Evolutionary conservation across 2,888 invertebrate genomes (phyloP), one percentile per base, ranked within the genome.

Genomic region (Troides aeacus): DNA sequence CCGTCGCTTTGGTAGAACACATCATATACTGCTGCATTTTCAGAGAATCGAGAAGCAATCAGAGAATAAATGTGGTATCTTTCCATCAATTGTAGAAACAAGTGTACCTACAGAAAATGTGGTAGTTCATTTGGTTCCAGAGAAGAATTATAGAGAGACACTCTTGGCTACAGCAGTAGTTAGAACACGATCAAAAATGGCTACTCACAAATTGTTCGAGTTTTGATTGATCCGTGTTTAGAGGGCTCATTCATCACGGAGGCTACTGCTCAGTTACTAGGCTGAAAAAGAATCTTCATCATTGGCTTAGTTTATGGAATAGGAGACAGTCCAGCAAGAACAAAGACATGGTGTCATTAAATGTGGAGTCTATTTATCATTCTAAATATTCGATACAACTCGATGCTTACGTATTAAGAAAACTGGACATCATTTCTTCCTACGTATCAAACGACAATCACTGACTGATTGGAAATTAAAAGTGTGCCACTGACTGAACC

Each of bases 341-440:
- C 24, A 61, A 61, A 61, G 30, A n/a, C n/a, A n/a, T 39, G 61
- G 61, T 61, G 7, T 30, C 6, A 12, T 36, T 39, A n/a, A 18
- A 17, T 17, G 15, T 61, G 17, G 61, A 61, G n/a, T 39, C 61
- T 10, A 18, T 12, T 7, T n/a, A 61, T 61, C 42, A 61, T 61
- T 17, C 61, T n/a, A 15, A 39, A 2, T 17, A 18, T 36, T n/a
- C 10, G 36, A 5, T 61, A 36, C 30, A 21, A 30, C 2, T 61
- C 10, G 39, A 61, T 36, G 61, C 61, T 12, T 61, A n/a, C 15
- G 60, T 60, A 18, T 36, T 36, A 2, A 61, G 39, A 18, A 39
- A 36, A 39, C 39, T 36, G 39, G n/a, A 42, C 61, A 39, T 61
- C 61, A 36, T 61, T 61, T 18, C 36, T 61, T 36, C 42, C 61